Conservation (phyloP, 2,113 vertebrate species). For the Promerops cafer region DNA sequence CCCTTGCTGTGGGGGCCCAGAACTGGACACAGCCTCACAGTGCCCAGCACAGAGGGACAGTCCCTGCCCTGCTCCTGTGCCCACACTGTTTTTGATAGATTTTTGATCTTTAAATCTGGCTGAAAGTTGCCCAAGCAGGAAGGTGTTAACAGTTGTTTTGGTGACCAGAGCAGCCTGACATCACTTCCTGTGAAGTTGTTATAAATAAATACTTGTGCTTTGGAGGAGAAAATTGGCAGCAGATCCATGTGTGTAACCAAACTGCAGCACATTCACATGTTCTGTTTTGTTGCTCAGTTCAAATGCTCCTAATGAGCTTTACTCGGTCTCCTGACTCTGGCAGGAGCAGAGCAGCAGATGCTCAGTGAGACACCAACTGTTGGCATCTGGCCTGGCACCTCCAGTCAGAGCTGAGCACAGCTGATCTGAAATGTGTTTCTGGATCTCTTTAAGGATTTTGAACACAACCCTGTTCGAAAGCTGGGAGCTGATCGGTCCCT, state of each 20-base stretch:
- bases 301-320: neutral
- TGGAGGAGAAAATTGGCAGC: constrained; percentile 11
- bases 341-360: constrained; percentile 26
- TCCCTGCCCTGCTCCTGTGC: neutral
- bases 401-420: neutral
- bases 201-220: neutral
- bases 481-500: constrained; percentile 91
- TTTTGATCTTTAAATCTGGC: neutral
- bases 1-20: neutral
- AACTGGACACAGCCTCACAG: neutral
- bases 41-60: neutral
- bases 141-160: neutral
- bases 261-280: neutral
- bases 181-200: neutral
- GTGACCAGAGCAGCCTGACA: neutral
- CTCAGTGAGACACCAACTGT: neutral
- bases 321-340: neutral
- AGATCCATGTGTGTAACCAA: neutral
- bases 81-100: neutral
- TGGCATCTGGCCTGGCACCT: neutral
- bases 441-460: constrained; percentile 80
- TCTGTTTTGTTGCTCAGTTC: neutral
- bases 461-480: constrained; percentile 95
- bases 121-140: neutral
- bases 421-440: neutral